Evolutionary conservation across 2,797 vertebrate species (phyloP).

Genomic region (Falco berigora): DNA sequence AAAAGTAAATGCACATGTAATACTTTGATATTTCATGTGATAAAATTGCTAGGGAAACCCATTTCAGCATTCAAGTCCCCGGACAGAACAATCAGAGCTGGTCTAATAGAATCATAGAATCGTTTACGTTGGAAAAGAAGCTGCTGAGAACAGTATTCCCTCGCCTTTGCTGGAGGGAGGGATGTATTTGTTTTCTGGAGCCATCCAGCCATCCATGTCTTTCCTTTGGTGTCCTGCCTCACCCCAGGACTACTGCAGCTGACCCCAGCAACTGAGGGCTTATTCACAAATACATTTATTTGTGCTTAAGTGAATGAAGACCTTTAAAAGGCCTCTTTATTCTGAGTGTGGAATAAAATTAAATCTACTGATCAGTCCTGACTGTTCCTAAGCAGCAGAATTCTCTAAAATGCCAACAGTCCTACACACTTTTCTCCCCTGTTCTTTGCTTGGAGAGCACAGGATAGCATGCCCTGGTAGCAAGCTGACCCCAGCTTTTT

Average conservation of each 20-base stretch:
- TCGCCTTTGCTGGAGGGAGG: neutral
- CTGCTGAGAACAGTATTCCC: neutral
- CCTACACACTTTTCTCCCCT: neutral
- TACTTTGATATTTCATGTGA: constrained; percentile 37
- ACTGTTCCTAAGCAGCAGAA: neutral
- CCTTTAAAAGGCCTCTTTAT: neutral
- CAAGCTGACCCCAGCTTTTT: neutral
- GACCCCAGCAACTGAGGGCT: neutral
- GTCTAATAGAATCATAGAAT: neutral
- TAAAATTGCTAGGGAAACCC: neutral
- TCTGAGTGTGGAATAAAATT: neutral
- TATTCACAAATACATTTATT: neutral
- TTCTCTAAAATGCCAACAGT: neutral
- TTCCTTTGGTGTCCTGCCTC: neutral
- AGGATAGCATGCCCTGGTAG: neutral
- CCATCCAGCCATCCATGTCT: neutral
- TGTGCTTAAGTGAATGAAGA: neutral
- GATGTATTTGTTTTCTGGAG: neutral
- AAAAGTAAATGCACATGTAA: constrained; percentile 32
- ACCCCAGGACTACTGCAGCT: neutral
- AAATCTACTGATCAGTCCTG: neutral
- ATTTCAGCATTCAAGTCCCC: neutral
- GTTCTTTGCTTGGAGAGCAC: neutral
- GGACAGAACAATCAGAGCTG: neutral
- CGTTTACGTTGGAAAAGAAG: neutral